A percentile compares a stretch with the other conserved stretches of the same genome.
Conservation (phyloP, 2,113 vertebrate species). For the Sorex fumeus region DNA sequence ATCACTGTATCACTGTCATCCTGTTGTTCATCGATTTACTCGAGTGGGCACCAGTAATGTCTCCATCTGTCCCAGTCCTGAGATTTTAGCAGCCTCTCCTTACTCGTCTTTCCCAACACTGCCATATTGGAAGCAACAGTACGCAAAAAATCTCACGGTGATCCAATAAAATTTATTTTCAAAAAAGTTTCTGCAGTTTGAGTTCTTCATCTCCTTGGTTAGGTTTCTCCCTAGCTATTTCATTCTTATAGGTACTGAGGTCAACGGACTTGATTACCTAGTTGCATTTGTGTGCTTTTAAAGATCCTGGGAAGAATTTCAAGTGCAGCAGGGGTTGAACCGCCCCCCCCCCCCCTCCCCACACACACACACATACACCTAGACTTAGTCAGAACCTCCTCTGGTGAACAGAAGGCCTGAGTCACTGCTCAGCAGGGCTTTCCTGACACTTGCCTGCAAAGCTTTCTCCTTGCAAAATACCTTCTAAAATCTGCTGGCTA, state of each 20-base stretch:
- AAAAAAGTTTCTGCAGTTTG: neutral
- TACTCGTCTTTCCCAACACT: too few species aligned
- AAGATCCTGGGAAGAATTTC: neutral
- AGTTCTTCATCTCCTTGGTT: neutral
- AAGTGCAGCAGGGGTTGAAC: neutral
- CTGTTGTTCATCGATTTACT: too few species aligned
- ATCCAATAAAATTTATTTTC: too few species aligned
- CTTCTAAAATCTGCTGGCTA: neutral
- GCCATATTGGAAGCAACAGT: too few species aligned
- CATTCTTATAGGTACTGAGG: neutral
- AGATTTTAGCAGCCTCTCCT: too few species aligned
- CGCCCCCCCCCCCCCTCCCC: too few species aligned
- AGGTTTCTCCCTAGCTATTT: neutral
- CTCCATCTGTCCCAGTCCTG: too few species aligned
- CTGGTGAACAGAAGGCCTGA: neutral
- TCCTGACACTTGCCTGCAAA: rapidly evolving
- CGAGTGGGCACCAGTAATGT: too few species aligned
- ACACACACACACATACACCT: too few species aligned
- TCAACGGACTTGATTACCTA: neutral
- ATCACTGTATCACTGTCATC: too few species aligned
- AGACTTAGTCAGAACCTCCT: neutral
- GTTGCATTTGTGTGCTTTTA: neutral
- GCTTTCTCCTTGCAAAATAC: slow-evolving; percentile 22
- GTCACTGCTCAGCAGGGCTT: neutral
- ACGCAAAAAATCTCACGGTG: too few species aligned